phyloP scores from a whole-genome alignment of 2,888 invertebrate species.

The Cremastinae sp. region DNA sequence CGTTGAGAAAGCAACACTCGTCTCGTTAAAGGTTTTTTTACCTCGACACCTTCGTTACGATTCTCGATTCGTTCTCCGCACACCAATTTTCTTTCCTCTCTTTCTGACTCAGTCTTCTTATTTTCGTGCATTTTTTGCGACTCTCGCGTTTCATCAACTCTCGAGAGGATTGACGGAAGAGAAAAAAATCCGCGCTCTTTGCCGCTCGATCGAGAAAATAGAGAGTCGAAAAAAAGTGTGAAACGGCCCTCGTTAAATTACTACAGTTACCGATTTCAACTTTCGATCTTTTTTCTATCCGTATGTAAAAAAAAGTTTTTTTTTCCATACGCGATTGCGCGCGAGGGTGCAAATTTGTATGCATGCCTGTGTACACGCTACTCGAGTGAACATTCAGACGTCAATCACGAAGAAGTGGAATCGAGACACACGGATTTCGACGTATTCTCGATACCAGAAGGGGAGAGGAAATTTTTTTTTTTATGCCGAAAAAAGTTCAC shows the following conservation, averaged over 20 bases:
- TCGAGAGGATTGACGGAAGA: constrained; percentile 34
- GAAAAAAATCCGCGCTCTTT: constrained; percentile 46
- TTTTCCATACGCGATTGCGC: constrained; percentile 3
- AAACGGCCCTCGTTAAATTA: constrained; percentile 72
- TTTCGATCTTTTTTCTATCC: constrained; percentile 56
- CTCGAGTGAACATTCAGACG: constrained; percentile 71
- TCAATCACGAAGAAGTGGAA: constrained; percentile 67
- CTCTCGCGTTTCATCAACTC: constrained; percentile 45
- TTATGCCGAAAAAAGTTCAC: constrained; percentile 29
- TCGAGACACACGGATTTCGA: constrained; percentile 40
- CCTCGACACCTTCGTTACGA: constrained; percentile 27
- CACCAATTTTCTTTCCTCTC: constrained; percentile 22
- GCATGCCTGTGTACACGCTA: constrained; percentile 67
- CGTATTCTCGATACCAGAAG: constrained; percentile 60
- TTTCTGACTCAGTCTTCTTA: constrained; percentile 1
- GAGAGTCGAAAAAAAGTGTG: constrained; percentile 18
- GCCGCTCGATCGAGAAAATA: constrained; percentile 28
- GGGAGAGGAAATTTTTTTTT: constrained; percentile 53
- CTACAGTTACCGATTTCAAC: constrained; percentile 71
- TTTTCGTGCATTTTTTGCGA: constrained; percentile 39
- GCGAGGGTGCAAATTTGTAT: constrained; percentile 67
- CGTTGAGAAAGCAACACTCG: constrained; percentile 25
- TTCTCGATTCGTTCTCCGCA: constrained; percentile 20
- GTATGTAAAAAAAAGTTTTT: constrained; percentile 28
- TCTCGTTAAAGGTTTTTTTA: constrained; percentile 50